These are phyloP conservation scores for Neodon shergylaensis DNA, from an alignment of 2,113 vertebrate species.

Conservation along the genomic window DNA sequence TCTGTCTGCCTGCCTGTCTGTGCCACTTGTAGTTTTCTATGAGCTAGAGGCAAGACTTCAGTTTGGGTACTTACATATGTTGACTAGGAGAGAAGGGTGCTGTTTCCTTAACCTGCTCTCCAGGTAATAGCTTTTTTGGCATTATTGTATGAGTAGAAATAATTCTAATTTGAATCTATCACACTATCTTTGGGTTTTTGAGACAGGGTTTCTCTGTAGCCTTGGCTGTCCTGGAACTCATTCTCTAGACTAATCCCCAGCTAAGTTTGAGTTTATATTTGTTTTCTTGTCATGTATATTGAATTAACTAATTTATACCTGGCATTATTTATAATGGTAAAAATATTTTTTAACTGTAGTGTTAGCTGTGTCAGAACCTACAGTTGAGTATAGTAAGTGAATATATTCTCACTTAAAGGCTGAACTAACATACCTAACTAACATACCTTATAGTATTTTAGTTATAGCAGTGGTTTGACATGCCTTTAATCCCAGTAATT, in stretches of 20 bases:
- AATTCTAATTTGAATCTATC: background rate
- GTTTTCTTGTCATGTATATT: background rate
- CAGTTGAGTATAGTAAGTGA: background rate
- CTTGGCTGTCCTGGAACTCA: background rate
- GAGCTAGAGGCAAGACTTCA: background rate
- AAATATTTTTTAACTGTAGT: background rate
- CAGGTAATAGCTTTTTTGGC: background rate
- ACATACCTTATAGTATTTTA: background rate
- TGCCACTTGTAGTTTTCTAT: background rate
- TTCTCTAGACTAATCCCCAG: background rate
- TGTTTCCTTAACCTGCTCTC: conserved; percentile 17
- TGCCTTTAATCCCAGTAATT: background rate
- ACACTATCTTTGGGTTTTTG: background rate
- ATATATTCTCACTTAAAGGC: background rate
- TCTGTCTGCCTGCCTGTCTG: background rate
- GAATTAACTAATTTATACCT: background rate
- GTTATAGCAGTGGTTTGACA: too few relatives aligned
- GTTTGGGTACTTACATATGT: background rate
- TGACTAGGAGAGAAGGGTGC: background rate
- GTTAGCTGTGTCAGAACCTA: background rate
- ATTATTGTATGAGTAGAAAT: conserved; percentile 44
- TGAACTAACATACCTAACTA: background rate
- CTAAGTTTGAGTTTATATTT: background rate
- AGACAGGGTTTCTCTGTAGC: background rate
- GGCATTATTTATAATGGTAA: background rate